Evolutionary conservation across 2,888 invertebrate genomes (phyloP), one percentile per base, ranked within the genome.

Genomic region (Eubasilissa splendida): DNA sequence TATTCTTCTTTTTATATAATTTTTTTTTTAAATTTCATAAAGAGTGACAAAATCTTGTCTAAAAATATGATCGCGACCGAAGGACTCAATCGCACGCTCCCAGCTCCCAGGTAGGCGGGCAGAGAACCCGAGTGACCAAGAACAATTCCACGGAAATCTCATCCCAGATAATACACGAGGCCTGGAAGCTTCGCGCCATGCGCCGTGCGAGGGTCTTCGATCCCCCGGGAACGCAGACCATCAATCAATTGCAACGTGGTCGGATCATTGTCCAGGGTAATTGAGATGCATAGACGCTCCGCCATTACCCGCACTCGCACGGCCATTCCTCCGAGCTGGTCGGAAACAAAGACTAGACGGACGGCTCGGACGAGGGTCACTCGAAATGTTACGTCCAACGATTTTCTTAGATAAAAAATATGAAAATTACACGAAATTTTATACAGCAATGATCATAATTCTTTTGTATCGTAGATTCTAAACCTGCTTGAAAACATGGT

Each of bases 251-350:
- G 59, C 42, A 58, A 14, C 58, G 58, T 3, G 63, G 22, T 10
- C 59, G 74, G 58, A 31, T 56, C 58, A 59, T 59, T 74, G 74
- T 59, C 59, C 74, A 50, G 42, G 31, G 74, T 74, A 74, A 74
- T 74, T 58, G 74, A 74, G 74, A 74, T 58, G 59, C 74, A 74
- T 59, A 68, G 71, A 71, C 54, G 54, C 71, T 22, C 71, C 22
- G 54, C 71, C 54, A 71, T 71, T 53, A 53, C 53, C 53, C 14
- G 68, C 68, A 31, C 63, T 4, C 33, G 63, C 42, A 63, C 12
- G 63, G 63, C 63, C 42, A 33, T 12, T 22, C 22, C 22, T 22
- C 22, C 22, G 22, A 22, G 22, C 22, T 22, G 22, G 22, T 5
- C n/a, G 63, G 63, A 7, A 63, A 63, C 63, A 63, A 63, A 63